A percentile compares a stretch with the other conserved stretches of the same genome.
phyloP scores from a whole-genome alignment of 2,888 invertebrate species.

The Lepidochitona cinerea region DNA sequence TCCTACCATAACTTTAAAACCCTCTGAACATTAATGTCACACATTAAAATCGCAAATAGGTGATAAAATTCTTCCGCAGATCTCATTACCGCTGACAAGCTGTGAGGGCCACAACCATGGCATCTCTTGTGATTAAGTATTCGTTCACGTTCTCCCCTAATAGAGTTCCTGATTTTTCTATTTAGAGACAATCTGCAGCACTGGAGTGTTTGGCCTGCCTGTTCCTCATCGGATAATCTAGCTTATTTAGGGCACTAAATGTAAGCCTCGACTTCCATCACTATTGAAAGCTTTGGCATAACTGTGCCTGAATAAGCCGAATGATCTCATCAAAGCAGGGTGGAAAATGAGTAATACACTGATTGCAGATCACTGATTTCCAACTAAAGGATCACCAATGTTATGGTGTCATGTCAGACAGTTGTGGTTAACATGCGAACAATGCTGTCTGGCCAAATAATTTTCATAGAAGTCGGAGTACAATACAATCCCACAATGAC shows the following conservation, averaged over 20 bases:
- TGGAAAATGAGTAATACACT: not conserved
- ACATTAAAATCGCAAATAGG: not conserved
- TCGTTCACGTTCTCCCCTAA: not conserved
- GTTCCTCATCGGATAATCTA: not conserved
- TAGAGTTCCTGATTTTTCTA: not conserved
- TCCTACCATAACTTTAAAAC: not conserved
- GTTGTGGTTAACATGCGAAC: not conserved
- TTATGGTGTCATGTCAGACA: not conserved
- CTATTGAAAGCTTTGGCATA: too few relatives aligned
- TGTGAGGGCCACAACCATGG: not conserved
- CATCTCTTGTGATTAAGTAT: not conserved
- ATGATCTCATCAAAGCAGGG: not conserved
- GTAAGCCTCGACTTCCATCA: too few relatives aligned
- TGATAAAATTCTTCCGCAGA: not conserved
- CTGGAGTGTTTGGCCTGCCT: not conserved
- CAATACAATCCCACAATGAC: too few relatives aligned
- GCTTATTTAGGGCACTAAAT: conserved; percentile 2
- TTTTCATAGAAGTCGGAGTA: too few relatives aligned
- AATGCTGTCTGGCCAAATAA: too few relatives aligned
- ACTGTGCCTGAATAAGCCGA: not conserved
- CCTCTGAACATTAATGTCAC: not conserved
- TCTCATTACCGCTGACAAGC: not conserved
- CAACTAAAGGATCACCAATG: not conserved
- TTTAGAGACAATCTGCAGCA: not conserved
- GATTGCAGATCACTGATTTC: not conserved